Conservation (phyloP, 2,113 vertebrate genomes). For the Aleadryas rufinucha region DNA sequence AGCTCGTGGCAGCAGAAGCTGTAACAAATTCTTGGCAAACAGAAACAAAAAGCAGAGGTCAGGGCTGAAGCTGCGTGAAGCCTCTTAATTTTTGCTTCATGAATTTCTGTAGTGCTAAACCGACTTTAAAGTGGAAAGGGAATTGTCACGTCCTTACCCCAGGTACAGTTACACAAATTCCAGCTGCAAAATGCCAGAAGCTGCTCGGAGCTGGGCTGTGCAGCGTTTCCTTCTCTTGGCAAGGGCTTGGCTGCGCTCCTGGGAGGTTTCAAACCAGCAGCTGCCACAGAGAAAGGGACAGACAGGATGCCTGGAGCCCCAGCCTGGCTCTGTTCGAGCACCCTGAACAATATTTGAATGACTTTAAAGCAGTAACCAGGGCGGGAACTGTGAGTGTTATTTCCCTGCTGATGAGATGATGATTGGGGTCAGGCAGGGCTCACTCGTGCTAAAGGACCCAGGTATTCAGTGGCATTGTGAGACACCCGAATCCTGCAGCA, state of each 20-base stretch:
- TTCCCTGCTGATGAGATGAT: background rate
- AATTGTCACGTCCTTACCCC: background rate
- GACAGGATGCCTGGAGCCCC: background rate
- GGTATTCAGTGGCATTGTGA: background rate
- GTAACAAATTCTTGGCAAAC: background rate
- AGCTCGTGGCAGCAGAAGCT: background rate
- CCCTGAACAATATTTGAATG: background rate
- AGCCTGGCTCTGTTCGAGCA: background rate
- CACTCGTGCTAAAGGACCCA: background rate
- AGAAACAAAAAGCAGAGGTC: slow-evolving; percentile 10
- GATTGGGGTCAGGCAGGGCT: background rate
- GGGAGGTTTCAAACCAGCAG: background rate
- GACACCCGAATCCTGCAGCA: background rate
- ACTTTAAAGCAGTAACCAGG: background rate
- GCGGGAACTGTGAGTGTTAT: background rate
- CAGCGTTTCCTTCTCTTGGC: background rate
- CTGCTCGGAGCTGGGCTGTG: background rate
- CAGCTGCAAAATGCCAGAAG: background rate
- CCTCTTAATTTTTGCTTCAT: background rate
- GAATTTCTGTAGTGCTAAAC: background rate
- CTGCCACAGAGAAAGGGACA: background rate
- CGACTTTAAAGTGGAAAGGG: background rate
- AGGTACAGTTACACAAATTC: background rate
- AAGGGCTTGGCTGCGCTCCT: background rate
- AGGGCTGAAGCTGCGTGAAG: background rate